Evolutionary conservation across 2,113 vertebrate genomes (phyloP), one percentile per base, ranked within the genome.

Genomic region (Thunnus thynnus): DNA sequence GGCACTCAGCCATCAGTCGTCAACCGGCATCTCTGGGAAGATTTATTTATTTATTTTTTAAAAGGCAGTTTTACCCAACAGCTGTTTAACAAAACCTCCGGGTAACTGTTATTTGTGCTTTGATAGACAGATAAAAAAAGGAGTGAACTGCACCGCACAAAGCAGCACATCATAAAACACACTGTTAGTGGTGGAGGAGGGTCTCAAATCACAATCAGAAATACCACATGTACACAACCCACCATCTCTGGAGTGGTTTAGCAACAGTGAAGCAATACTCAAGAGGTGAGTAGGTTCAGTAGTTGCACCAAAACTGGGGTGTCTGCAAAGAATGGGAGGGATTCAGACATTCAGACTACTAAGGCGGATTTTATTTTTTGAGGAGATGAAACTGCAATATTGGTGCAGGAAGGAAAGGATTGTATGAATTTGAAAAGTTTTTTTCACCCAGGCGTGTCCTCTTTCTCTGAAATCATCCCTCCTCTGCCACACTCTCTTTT

Each of bases 311-410:
- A 78, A 73, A 77, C 66, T 30, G 61, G 48, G 22, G 68, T 71
- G 62, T 86, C 75, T 82, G 82, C 76, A 77, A 79, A 78, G 75
- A 80, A 13, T 0, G 18, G 30, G 0, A 10, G 66, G 82, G 52
- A 84, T 73, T 92, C 73, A 76, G 72, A 75, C 72, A 54, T 63
- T 84, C 41, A 41, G 32, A 51, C 77, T 86, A 81, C 72, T 91
- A 85, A 86, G 16, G 27, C 60, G 62, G 61, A 85, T 82, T 80
- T 75, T 58, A 79, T 85, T 87, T 80, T 85, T 73, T 51, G 73
- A 76, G 66, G 72, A 89, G 89, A 90, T 86, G 18, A 87, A 86
- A 83, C 62, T 63, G 47, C 76, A 66, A 74, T 74, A 77, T 82
- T 83, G 78, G 61, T 88, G 54, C 54, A 44, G 36, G 13, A 65